Evolutionary conservation across 2,113 vertebrate genomes (phyloP).

Genomic region (Okapia johnstoni): DNA sequence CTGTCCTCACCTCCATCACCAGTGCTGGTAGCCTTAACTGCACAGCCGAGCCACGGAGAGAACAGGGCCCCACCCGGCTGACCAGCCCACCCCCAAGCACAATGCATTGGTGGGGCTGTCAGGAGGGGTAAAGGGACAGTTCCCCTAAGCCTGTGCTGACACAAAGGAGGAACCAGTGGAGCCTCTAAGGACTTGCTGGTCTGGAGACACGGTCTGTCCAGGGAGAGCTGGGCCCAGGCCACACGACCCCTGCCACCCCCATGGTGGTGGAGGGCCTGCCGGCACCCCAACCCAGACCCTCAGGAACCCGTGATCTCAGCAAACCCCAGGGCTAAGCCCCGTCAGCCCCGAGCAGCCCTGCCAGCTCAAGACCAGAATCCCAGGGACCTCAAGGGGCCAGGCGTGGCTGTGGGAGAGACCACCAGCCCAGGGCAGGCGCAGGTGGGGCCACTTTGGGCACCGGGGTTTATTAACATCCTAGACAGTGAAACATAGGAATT

Average conservation of each 20-base stretch:
- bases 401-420: background rate
- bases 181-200: background rate
- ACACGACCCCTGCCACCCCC: background rate
- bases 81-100: background rate
- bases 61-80: background rate
- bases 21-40: background rate
- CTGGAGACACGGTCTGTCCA: background rate
- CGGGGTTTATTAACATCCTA: constrained; percentile 60
- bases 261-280: background rate
- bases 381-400: background rate
- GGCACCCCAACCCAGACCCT: background rate
- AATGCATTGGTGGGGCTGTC: background rate
- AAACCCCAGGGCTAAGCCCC: background rate
- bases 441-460: constrained; percentile 56
- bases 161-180: no score
- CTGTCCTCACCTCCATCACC: background rate
- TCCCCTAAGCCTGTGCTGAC: background rate
- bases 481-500: constrained; percentile 74
- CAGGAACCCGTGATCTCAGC: background rate
- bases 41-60: background rate
- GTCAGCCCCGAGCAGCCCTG: background rate
- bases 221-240: background rate
- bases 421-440: accelerated
- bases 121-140: background rate
- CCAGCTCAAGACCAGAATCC: background rate